Base-by-base conservation (phyloP, 2,888 invertebrate genomes). In the Tuberolachnus salignus region DNA sequence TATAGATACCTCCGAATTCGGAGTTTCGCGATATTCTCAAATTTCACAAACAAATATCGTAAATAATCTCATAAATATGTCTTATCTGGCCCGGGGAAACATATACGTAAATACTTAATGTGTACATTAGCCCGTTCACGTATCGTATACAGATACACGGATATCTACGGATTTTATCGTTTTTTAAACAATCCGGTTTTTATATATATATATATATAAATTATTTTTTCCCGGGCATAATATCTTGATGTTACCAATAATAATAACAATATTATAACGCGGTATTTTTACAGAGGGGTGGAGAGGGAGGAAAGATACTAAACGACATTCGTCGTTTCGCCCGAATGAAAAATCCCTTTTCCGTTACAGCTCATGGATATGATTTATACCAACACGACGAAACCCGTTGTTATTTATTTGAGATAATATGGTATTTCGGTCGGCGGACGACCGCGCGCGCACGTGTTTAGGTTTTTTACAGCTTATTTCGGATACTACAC, bases 381-480 rank as follows among this genome's bases (percentile, higher is more conserved):
- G 75, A 75, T 75, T 75, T 75, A 75, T 72, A 69, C 21, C 34
- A 11, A 49, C 53, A 53, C 44, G 64, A 23, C 64, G 44, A 74
- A 64, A 64, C 63, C 64, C 53, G 16, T 44, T 75, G 66, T 75
- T 75, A 75, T 75, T 75, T 75, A 66, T 75, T 75, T 44, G 66
- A 57, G 66, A 75, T 75, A 75, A 57, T 75, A 66, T 57, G 55
- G 55, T 57, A 75, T 75, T 75, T 75, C 26, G 46, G 75, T 53
- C 66, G 19, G 64, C 14, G 63, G 51, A 55, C 46, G 55, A 23
- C 8, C 51, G 55, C 34, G 6, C 34, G 6, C 34, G 75, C 55
- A 75, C 75, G 75, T 75, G 75, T 66, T 57, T 46, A 19, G 75
- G 66, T 66, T 75, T 75, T 75, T 67, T 75, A 75, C 75, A n/a